These are phyloP conservation scores for Dioctria rufipes DNA, from an alignment of 2,888 invertebrate species.

Conservation along the genomic window DNA sequence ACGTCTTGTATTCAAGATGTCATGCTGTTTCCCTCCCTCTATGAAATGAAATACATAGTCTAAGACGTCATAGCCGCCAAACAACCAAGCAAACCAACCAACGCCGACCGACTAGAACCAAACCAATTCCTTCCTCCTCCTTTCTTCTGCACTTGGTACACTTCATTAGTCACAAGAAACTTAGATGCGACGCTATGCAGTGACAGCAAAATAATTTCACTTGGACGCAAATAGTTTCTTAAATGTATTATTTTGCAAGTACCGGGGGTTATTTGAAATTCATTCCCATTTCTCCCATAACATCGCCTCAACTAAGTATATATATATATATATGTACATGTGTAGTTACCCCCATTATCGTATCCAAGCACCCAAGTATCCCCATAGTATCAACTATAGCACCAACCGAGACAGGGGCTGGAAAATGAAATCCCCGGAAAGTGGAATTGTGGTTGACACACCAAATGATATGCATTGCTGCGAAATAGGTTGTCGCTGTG, in stretches of 20 bases:
- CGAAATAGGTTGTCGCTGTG: constrained; percentile 30
- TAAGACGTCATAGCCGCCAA: too few relatives aligned
- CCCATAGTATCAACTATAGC: too few relatives aligned
- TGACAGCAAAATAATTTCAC: constrained; percentile 31
- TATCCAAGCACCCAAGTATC: background rate
- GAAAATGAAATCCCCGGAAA: constrained; percentile 15
- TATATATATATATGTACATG: too few relatives aligned
- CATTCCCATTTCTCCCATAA: background rate
- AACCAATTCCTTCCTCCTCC: background rate
- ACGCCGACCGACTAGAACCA: too few relatives aligned
- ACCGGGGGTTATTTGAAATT: constrained; percentile 2
- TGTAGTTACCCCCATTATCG: background rate
- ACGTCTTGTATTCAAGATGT: background rate
- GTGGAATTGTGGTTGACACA: constrained; percentile 19
- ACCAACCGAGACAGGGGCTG: background rate
- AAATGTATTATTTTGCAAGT: constrained; percentile 16
- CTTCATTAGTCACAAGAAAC: constrained; percentile 40
- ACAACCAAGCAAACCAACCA: too few relatives aligned
- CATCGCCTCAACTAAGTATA: too few relatives aligned
- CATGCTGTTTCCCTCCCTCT: too few relatives aligned
- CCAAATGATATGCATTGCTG: constrained; percentile 32
- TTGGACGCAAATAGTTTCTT: constrained; percentile 36
- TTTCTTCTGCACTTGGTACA: background rate
- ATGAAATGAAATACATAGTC: too few relatives aligned
- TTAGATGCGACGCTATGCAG: constrained; percentile 29